Evolutionary conservation across 1,140 invertebrate genomes (phyloP), one percentile per base, ranked within the genome.

Genomic region (Lordiphosa stackelbergi): DNA sequence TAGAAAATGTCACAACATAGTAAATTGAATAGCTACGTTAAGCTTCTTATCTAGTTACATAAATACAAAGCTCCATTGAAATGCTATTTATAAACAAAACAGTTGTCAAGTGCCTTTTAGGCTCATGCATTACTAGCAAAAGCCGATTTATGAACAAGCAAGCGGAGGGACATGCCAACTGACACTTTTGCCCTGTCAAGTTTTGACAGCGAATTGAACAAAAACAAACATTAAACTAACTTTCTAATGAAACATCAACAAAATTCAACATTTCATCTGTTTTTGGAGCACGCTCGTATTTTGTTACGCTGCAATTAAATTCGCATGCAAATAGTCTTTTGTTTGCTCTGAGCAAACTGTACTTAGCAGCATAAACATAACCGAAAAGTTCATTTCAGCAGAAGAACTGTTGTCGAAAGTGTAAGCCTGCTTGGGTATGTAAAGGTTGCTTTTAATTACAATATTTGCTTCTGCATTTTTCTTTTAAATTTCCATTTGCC

Each of bases 161-260:
- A 0, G 19, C 24, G 24, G 5, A 6, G 24, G 24, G 24, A 2
- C 24, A 28, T 28, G 24, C 6, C 24, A 28, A 28, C 5, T 28
- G 24, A 28, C 5, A 28, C 5, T 28, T 28, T 28, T 28, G 24
- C 24, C 24, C 24, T 28, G 24, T 28, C 4, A 6, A 28, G 24
- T 28, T 28, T 5, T 28, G 74, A 79, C 60, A 77, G 69, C 49
- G 48, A 66, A 74, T 57, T 74, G 46, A 79, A 68, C 66, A 73
- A 31, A 40, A 47, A 42, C 57, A 45, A 16, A 74, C 66, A 51
- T 58, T 31, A 53, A 60, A 62, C 45, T 38, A 55, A 59, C 45
- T 51, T 53, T 58, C 40, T 58, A 62, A 81, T 71, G 55, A 72
- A 79, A 79, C 62, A 69, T 58, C 56, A 75, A 81, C 71, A 79